A percentile compares a stretch with the other conserved stretches of the same genome.
Evolutionary conservation across 2,113 vertebrate species (phyloP).

Genomic region (Mesembrinibis cayennensis): DNA sequence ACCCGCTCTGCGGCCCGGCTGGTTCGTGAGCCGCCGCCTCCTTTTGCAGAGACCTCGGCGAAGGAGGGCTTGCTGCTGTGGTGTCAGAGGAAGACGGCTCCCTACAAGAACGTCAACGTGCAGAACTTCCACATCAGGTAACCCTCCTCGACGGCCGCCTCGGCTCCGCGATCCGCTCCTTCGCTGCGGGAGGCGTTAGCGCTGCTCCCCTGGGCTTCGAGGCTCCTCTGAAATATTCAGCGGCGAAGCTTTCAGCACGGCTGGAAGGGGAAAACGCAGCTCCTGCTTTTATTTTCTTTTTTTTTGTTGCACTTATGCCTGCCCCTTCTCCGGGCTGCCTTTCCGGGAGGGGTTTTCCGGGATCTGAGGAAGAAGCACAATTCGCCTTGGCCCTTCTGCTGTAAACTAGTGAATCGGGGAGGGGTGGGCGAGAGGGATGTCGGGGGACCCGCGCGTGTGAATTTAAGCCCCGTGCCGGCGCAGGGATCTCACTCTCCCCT

Average conservation of each 20-base stretch:
- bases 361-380: accelerated
- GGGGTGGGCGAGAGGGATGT: not conserved
- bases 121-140: constrained; percentile 98
- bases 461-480: accelerated
- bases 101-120: constrained; percentile 96
- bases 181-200: not conserved
- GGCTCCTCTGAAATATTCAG: not conserved
- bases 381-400: not conserved
- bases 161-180: not conserved
- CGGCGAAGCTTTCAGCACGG: too few species aligned
- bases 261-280: not conserved
- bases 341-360: too few species aligned
- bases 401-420: not conserved
- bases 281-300: too few species aligned
- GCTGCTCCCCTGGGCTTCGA: not conserved
- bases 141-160: not conserved
- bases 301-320: not conserved
- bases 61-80: constrained; percentile 93
- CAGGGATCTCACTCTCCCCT: not conserved
- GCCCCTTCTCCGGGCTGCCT: not conserved
- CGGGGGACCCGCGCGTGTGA: too few species aligned
- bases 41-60: constrained; percentile 87
- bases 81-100: constrained; percentile 96
- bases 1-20: too few species aligned
- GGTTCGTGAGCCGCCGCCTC: not conserved